Base-by-base conservation (phyloP, 2,113 vertebrate species). In the Oreocharis arfaki region DNA sequence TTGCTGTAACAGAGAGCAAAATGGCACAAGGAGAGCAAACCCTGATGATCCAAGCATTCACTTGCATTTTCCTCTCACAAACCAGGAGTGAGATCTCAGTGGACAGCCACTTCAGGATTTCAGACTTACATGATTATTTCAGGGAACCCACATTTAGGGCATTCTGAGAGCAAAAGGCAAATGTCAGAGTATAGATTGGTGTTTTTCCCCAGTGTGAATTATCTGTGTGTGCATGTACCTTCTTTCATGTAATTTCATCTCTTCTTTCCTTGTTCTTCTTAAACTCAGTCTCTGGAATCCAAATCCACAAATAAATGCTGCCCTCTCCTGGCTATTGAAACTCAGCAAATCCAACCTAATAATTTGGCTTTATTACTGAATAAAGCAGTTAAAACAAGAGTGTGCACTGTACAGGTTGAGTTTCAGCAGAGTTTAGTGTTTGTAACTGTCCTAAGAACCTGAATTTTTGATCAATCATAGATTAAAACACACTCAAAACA, bases 271-370 rank as follows among this genome's bases (percentile, higher is more conserved):
- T 33, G 19, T 13, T 33, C 11, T 52, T 41, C 55, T 64, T 10
- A 23, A 73, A 60, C 44, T 41, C 2, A 1, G 4, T 9, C 32
- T n/a, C 44, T 6, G 15, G 16, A 42, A 56, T 60, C 26, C 20
- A 24, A 39, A 94, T 87, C 12, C 35, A 79, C 53, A 83, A 95
- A 75, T 6, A 93, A 96, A 97, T 95, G 96, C 90, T 98, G 97
- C 98, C 98, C 97, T 97, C 97, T 97, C 60, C 95, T 97, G 98
- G 96, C 74, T 77, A 55, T 7, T 42, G 41, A 24, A 85, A 52
- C 49, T 33, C 60, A 47, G 30, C 49, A 73, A 92, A 10, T 18
- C 10, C 59, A 44, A 24, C 3, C 39, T 4, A 18, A 8, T 13
- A 9, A 0, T 60, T 57, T 21, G 22, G 42, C 47, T 85, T 89